Base-by-base conservation (phyloP, 2,888 invertebrate genomes). In the Globia sparganii region DNA sequence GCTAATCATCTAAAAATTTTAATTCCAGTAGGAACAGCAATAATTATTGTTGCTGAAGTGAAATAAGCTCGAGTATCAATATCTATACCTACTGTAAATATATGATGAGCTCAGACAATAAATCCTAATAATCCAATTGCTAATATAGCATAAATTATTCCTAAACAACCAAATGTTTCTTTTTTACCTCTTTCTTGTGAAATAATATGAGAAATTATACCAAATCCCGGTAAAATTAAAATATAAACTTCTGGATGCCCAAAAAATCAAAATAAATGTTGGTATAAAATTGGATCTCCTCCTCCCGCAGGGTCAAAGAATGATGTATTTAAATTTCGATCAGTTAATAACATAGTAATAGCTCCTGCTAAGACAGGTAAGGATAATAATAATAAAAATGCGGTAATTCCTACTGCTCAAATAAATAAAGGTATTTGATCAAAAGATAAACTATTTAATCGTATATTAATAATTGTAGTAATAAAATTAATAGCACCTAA, bases 221-320 rank as follows among this genome's bases (percentile, higher is more conserved):
- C 98, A 97, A 98, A 98, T 94, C 98, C 98, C 0, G 98, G 98
- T 89, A 98, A 91, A 97, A 98, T 98, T 97, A 98, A 95, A 98
- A 98, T 98, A 95, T 98, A 98, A 83, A 98, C 98, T 97, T 98
- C 98, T 18, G 98, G 98, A 75, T 98, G 98, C 0, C 98, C 98
- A 97, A 98, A 98, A 96, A 98, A 98, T 97, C 98, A 98, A 96
- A 98, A 98, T 97, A 98, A 95, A 93, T 98, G 98, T 97, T 98
- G 98, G 74, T 98, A 98, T 87, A 98, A 88, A 95, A 98, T 97
- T 4, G 98, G 98, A 75, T 98, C 98, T 73, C 98, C 98, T 46
- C 98, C 98, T 80, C 98, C 98, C 0, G 97, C 97, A 0, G 98
- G 98, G 56, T 98, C 98, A 97, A 98, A 98, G 94, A 98, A 98